Evolutionary conservation across 2,797 vertebrate species (phyloP).

Genomic region (Bradypodion pumilum): DNA sequence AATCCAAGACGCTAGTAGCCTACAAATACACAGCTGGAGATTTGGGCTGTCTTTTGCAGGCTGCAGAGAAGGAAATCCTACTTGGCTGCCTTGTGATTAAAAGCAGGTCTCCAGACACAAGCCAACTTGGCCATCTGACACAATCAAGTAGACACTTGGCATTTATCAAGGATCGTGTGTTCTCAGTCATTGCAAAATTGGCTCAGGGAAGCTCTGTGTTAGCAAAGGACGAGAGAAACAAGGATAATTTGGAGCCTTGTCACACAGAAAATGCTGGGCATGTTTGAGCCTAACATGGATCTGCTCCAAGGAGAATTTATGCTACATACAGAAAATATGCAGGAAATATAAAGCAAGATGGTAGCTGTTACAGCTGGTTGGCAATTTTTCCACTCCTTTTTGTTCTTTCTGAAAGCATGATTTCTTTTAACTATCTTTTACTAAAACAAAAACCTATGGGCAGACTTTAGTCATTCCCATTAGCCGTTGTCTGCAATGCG

Average conservation of each 20-base stretch:
- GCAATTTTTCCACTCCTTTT: too few species aligned
- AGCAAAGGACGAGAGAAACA: background rate
- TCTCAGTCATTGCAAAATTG: slow-evolving; percentile 17
- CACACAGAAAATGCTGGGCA: background rate
- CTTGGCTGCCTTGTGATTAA: slow-evolving; percentile 8
- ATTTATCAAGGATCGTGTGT: slow-evolving; percentile 14
- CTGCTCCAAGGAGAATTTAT: background rate
- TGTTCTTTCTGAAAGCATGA: too few species aligned
- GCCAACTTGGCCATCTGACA: slow-evolving; percentile 20
- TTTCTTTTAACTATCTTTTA: too few species aligned
- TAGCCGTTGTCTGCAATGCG: too few species aligned
- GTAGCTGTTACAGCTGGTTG: background rate
- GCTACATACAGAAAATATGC: background rate
- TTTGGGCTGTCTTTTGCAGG: background rate
- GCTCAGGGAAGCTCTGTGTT: slow-evolving; percentile 3
- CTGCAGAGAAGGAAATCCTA: background rate
- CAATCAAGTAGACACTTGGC: slow-evolving; percentile 5
- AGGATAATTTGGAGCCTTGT: background rate
- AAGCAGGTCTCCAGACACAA: slow-evolving; percentile 9
- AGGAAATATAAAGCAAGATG: background rate
- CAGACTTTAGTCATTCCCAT: too few species aligned
- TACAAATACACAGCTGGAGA: background rate
- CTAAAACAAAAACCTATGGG: too few species aligned
- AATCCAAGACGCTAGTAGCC: background rate
- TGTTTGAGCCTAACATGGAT: background rate